phyloP scores from a whole-genome alignment of 2,888 invertebrate genomes.

The Trissoscelio sp. region DNA sequence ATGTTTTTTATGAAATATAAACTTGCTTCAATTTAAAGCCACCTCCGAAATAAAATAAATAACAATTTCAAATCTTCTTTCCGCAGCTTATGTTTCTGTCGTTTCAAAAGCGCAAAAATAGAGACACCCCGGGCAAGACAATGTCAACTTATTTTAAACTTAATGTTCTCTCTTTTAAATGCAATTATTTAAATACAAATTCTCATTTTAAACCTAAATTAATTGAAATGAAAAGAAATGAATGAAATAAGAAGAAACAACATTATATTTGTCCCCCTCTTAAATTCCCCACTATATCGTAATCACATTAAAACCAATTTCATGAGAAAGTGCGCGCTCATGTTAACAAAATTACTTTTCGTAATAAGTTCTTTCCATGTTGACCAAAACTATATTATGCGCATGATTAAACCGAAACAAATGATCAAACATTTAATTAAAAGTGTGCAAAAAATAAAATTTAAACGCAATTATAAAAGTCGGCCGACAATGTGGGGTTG shows the following conservation, averaged over 20 bases:
- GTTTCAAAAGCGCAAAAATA: constrained; percentile 15
- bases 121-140: not conserved
- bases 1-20: constrained; percentile 31
- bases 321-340: not conserved
- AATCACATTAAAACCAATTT: constrained; percentile 14
- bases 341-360: constrained; percentile 2
- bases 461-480: constrained; percentile 37
- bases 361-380: not conserved
- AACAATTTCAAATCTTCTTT: constrained; percentile 35
- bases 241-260: too few relatives aligned
- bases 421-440: constrained; percentile 39
- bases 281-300: constrained; percentile 4
- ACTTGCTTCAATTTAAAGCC: constrained; percentile 8
- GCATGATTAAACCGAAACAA: constrained; percentile 43
- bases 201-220: too few relatives aligned
- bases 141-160: constrained; percentile 33
- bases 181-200: constrained; percentile 18
- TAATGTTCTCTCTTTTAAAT: not conserved
- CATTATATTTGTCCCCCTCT: too few relatives aligned
- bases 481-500: constrained; percentile 1
- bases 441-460: constrained; percentile 21
- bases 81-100: constrained; percentile 29
- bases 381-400: constrained; percentile 26
- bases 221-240: too few relatives aligned
- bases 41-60: constrained; percentile 26